phyloP scores from a whole-genome alignment of 2,888 invertebrate species.

The Pseudococcus jackbeardsleyi region DNA sequence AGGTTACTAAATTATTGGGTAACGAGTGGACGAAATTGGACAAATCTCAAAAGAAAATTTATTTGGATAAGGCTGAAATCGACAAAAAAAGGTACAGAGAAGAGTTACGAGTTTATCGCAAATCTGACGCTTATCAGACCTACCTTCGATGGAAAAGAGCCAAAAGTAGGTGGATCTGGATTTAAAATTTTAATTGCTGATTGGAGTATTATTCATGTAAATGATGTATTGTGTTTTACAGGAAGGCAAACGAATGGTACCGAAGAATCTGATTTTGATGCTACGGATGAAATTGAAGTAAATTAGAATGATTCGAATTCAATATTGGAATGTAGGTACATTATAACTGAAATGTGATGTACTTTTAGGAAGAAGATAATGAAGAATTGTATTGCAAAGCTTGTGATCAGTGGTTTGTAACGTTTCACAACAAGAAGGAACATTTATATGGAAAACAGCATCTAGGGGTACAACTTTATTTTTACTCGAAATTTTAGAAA shows the following conservation, averaged over 20 bases:
- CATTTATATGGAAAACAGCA: slow-evolving; percentile 75
- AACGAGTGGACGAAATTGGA: slow-evolving; percentile 75
- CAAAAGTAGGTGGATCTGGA: slow-evolving; percentile 68
- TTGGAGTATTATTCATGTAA: slow-evolving; percentile 7
- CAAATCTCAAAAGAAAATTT: slow-evolving; percentile 73
- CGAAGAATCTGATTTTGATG: slow-evolving; percentile 72
- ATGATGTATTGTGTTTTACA: slow-evolving; percentile 46
- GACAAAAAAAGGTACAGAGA: slow-evolving; percentile 74
- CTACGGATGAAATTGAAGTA: slow-evolving; percentile 70
- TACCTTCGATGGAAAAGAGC: slow-evolving; percentile 73
- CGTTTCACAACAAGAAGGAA: slow-evolving; percentile 75
- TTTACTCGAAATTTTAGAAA: neutral
- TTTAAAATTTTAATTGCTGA: neutral
- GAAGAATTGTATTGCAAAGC: slow-evolving; percentile 74
- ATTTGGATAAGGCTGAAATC: slow-evolving; percentile 73
- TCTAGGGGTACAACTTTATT: slow-evolving; percentile 69
- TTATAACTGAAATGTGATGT: neutral
- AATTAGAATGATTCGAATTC: neutral
- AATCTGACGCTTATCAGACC: slow-evolving; percentile 74
- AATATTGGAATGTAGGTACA: neutral
- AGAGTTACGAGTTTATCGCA: slow-evolving; percentile 73
- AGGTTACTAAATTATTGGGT: slow-evolving; percentile 74
- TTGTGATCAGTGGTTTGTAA: slow-evolving; percentile 75
- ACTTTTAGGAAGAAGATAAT: slow-evolving; percentile 73
- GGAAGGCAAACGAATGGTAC: slow-evolving; percentile 68